Evolutionary conservation across 2,113 vertebrate species (phyloP).

Genomic region (Centropus unirufus): DNA sequence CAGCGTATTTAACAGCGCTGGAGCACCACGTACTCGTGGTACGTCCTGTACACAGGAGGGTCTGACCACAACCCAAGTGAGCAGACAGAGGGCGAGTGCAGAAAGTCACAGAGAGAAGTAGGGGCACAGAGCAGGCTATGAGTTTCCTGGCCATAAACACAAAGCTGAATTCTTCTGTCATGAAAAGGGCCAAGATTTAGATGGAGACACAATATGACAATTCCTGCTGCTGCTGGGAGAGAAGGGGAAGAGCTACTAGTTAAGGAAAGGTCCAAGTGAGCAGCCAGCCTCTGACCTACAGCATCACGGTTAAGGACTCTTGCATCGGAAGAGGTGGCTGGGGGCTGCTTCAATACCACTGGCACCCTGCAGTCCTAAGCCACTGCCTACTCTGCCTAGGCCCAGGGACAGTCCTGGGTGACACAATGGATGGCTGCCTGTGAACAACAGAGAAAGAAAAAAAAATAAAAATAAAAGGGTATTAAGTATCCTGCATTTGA

Average conservation of each 20-base stretch:
- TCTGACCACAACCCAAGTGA: background rate
- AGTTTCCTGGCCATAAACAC: background rate
- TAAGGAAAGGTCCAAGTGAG: background rate
- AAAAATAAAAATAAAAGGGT: no score
- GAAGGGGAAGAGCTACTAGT: background rate
- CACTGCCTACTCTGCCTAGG: background rate
- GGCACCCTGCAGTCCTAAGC: background rate
- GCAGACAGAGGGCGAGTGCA: background rate
- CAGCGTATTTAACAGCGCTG: rapidly evolving
- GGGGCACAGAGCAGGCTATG: background rate
- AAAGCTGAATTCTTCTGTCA: background rate
- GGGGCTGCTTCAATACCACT: background rate
- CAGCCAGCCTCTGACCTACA: background rate
- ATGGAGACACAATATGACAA: background rate
- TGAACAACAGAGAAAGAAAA: background rate
- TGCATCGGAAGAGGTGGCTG: background rate
- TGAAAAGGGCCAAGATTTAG: background rate
- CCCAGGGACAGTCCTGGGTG: background rate
- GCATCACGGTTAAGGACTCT: background rate
- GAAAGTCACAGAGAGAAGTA: background rate
- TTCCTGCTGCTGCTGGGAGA: background rate
- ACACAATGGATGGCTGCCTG: background rate
- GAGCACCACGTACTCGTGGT: rapidly evolving
- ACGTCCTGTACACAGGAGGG: background rate
- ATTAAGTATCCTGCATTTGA: background rate